These are phyloP conservation scores for Athalia cordata DNA, from an alignment of 2,888 invertebrate genomes.

Conservation along the genomic window DNA sequence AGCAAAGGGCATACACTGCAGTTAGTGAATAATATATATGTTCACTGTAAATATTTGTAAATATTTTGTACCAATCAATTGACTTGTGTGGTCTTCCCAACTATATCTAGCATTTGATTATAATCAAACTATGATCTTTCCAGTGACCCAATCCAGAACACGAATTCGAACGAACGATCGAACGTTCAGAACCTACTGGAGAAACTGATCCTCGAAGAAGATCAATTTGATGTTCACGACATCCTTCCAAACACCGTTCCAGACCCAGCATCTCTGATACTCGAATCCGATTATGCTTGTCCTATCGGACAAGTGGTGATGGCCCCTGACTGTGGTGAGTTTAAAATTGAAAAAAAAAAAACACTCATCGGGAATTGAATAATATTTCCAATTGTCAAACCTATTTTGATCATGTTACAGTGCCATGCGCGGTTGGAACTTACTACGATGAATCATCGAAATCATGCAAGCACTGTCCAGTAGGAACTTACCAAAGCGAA, in stretches of 20 bases:
- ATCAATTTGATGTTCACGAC: slow-evolving; percentile 94
- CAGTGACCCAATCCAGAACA: slow-evolving; percentile 92
- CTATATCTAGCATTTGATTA: background rate
- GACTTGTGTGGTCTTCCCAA: slow-evolving; percentile 19
- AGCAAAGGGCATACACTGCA: background rate
- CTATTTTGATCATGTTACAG: slow-evolving; percentile 71
- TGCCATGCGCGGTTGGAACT: slow-evolving; percentile 94
- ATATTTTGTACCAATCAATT: slow-evolving; percentile 44
- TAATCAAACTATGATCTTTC: slow-evolving; percentile 57
- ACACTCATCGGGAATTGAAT: too few relatives aligned
- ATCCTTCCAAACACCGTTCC: slow-evolving; percentile 96
- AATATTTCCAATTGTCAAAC: background rate
- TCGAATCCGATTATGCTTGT: slow-evolving; percentile 95
- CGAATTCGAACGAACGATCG: slow-evolving; percentile 90
- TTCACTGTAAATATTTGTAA: slow-evolving; percentile 65
- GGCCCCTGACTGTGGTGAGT: slow-evolving; percentile 92
- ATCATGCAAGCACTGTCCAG: slow-evolving; percentile 88
- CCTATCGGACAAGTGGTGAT: slow-evolving; percentile 95
- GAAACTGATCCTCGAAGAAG: slow-evolving; percentile 93
- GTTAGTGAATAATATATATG: background rate
- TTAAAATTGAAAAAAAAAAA: background rate
- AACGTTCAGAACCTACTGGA: slow-evolving; percentile 89
- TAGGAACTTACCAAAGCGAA: slow-evolving; percentile 95
- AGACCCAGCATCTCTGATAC: slow-evolving; percentile 89
- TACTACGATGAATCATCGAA: slow-evolving; percentile 86